Evolutionary conservation across 2,113 vertebrate species (phyloP).

Genomic region (Tetraodon nigroviridis): DNA sequence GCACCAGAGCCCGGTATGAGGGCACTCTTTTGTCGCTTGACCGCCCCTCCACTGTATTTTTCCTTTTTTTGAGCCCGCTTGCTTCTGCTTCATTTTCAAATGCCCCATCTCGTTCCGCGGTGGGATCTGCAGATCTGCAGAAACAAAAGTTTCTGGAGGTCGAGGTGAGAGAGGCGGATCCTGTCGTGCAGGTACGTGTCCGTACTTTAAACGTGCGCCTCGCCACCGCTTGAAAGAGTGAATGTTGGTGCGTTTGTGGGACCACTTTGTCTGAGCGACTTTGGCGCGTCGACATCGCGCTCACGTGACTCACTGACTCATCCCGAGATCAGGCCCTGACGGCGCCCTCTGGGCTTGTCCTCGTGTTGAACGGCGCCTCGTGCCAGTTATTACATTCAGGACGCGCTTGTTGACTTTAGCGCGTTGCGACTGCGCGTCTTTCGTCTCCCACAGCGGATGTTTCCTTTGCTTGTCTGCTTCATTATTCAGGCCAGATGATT

Average conservation of each 20-base stretch:
- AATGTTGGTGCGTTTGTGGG: constrained; percentile 26
- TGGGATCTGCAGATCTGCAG: constrained; percentile 40
- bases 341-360: constrained; percentile 43
- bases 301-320: constrained; percentile 47
- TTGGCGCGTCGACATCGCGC: constrained; percentile 19
- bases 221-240: constrained; percentile 21
- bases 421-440: constrained; percentile 28
- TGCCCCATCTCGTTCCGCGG: constrained; percentile 57
- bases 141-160: neutral
- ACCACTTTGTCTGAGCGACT: too few relatives aligned
- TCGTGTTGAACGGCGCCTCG: constrained; percentile 46
- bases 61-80: constrained; percentile 46
- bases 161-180: constrained; percentile 21
- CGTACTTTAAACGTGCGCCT: constrained; percentile 13
- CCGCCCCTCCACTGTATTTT: constrained; percentile 24
- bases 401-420: constrained; percentile 50
- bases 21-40: constrained; percentile 44
- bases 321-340: constrained; percentile 12
- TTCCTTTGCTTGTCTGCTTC: constrained; percentile 46
- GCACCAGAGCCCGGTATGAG: constrained; percentile 3
- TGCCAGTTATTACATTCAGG: constrained; percentile 36
- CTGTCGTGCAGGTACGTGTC: constrained; percentile 24
- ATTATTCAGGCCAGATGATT: constrained; percentile 36
- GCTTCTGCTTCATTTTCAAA: constrained; percentile 46
- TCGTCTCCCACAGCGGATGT: constrained; percentile 36